These are phyloP conservation scores for Panthera leo DNA, from an alignment of 2,113 vertebrate genomes.

Conservation along the genomic window DNA sequence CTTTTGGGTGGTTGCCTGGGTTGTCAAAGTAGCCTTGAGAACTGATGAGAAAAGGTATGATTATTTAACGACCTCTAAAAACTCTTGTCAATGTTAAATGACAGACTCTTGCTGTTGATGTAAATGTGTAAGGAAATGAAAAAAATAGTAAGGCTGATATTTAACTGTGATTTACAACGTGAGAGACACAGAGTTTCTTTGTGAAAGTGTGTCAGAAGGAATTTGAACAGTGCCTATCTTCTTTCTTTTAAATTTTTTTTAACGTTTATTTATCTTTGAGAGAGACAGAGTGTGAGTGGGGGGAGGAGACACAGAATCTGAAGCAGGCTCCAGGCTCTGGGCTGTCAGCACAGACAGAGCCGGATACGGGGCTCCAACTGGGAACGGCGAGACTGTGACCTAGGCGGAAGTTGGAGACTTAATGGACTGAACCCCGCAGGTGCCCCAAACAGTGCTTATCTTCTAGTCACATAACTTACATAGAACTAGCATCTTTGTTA, in stretches of 20 bases:
- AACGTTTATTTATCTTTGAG: no score
- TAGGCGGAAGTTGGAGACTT: no score
- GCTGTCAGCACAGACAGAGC: no score
- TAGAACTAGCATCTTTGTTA: background rate
- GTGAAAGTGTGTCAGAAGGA: background rate
- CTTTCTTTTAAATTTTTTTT: no score
- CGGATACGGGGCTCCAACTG: no score
- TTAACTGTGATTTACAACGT: slow-evolving; percentile 1
- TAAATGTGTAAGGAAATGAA: background rate
- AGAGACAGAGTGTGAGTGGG: no score
- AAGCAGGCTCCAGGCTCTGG: no score
- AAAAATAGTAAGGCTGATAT: background rate
- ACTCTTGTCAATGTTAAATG: background rate
- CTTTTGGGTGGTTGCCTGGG: background rate
- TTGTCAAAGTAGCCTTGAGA: background rate
- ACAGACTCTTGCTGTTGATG: background rate
- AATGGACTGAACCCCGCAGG: no score
- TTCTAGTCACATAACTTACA: background rate
- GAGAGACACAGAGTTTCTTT: background rate
- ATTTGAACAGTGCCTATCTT: background rate
- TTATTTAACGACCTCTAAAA: background rate
- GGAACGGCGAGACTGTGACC: no score
- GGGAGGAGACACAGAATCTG: no score
- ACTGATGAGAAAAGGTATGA: background rate
- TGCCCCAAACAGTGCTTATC: background rate